Conservation (phyloP, 2,797 vertebrate species). For the Girardinus metallicus region DNA sequence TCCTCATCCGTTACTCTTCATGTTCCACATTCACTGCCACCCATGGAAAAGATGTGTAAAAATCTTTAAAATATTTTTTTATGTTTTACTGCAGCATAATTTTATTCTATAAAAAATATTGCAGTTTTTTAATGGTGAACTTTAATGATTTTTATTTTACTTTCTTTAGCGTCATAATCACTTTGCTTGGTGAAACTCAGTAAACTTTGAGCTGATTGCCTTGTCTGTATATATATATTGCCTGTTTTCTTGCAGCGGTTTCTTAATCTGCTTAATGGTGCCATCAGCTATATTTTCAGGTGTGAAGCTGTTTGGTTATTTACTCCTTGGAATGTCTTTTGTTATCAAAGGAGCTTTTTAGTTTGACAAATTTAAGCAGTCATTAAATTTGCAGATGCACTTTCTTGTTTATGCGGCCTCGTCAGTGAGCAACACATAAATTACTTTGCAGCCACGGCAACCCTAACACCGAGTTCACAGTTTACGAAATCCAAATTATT, state of each 20-base stretch:
- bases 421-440: constrained; percentile 22
- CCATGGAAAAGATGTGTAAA: neutral
- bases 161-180: neutral
- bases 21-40: neutral
- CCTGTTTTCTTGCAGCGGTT: neutral
- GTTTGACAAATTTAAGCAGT: constrained; percentile 9
- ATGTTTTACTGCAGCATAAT: neutral
- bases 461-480: constrained; percentile 12
- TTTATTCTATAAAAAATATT: neutral
- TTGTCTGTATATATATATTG: neutral
- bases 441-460: constrained; percentile 22
- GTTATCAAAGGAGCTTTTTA: neutral
- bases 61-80: neutral
- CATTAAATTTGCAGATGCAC: constrained; percentile 24
- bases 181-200: neutral
- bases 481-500: constrained; percentile 50
- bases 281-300: neutral
- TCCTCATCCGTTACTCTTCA: neutral
- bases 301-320: neutral
- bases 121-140: neutral
- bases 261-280: neutral
- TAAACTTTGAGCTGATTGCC: neutral
- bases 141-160: neutral
- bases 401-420: constrained; percentile 28
- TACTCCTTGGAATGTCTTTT: neutral